Percentiles rank a stretch among this genome's conserved stretches.
These are phyloP conservation scores for Pempheris klunzingeri DNA, from an alignment of 2,797 vertebrate genomes.

Conservation along the genomic window DNA sequence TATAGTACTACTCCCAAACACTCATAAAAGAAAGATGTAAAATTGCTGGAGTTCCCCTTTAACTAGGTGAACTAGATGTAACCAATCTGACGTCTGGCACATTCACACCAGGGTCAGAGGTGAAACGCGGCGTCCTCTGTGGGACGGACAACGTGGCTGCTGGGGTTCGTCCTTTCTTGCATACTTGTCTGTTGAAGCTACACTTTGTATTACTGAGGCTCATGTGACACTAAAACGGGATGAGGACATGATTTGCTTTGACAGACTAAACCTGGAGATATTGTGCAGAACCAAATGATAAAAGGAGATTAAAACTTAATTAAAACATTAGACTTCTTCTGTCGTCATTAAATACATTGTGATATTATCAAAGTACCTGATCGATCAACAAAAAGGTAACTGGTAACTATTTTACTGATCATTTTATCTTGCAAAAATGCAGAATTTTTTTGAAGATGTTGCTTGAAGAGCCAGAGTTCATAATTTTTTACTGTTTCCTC, in stretches of 20 bases:
- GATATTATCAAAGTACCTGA: not conserved
- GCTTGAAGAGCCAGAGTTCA: not conserved
- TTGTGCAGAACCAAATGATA: slow-evolving; percentile 66
- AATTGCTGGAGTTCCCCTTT: not conserved
- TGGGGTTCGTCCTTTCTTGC: slow-evolving; percentile 40
- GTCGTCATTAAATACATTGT: slow-evolving; percentile 3
- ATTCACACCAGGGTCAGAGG: slow-evolving; percentile 27
- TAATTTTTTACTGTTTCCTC: not conserved
- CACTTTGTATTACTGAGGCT: slow-evolving; percentile 65
- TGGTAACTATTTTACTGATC: not conserved
- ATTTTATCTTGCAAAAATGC: no score
- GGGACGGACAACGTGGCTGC: slow-evolving; percentile 20
- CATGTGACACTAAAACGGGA: slow-evolving; percentile 59
- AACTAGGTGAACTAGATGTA: not conserved
- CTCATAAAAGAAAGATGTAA: no score
- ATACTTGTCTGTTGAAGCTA: slow-evolving; percentile 63
- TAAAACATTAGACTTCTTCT: slow-evolving; percentile 51
- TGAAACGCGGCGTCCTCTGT: slow-evolving; percentile 7
- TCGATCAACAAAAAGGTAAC: not conserved
- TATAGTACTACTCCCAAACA: not conserved
- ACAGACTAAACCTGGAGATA: slow-evolving; percentile 45
- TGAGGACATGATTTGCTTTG: slow-evolving; percentile 12
- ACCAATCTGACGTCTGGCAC: slow-evolving; percentile 10
- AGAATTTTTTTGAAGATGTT: no score
- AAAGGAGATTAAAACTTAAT: slow-evolving; percentile 69